Conservation (phyloP, 1,140 invertebrate species). For the Drosophila prosaltans region DNA sequence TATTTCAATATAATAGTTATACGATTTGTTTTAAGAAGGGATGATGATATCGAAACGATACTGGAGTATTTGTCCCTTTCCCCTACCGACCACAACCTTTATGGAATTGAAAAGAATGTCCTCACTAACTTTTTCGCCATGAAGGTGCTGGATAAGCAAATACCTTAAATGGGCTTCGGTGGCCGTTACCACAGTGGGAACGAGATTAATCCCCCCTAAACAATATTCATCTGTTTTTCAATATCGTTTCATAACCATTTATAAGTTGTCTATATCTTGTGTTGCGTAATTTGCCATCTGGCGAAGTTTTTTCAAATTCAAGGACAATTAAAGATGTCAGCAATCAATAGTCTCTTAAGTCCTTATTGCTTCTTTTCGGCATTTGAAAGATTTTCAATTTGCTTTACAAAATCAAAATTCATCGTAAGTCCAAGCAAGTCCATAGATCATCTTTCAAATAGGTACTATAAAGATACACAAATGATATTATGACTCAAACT, state of each 20-base stretch:
- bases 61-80: slow-evolving; percentile 92
- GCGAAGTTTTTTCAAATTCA: slow-evolving; percentile 28
- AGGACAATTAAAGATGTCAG: slow-evolving; percentile 61
- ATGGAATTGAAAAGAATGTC: slow-evolving; percentile 84
- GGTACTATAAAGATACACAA: too few relatives aligned
- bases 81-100: slow-evolving; percentile 85
- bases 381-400: too few relatives aligned
- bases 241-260: background rate
- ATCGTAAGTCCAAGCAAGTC: too few relatives aligned
- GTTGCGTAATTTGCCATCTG: slow-evolving; percentile 38
- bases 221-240: background rate
- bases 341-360: background rate
- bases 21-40: too few relatives aligned
- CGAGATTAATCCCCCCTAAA: slow-evolving; percentile 86
- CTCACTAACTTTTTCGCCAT: slow-evolving; percentile 87
- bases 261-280: slow-evolving; percentile 4
- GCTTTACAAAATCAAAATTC: too few relatives aligned
- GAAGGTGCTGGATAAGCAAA: slow-evolving; percentile 84
- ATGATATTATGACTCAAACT: too few relatives aligned
- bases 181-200: slow-evolving; percentile 93
- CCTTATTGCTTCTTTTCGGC: too few relatives aligned
- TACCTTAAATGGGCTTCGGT: slow-evolving; percentile 86
- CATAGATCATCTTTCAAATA: too few relatives aligned
- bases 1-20: too few relatives aligned
- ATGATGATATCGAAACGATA: slow-evolving; percentile 56